Evolutionary conservation across 30 jellyfish, hydroid and myxozoan genomes (phyloP), one percentile per base, ranked within the genome.

Genomic region (Cassiopea andromeda): DNA sequence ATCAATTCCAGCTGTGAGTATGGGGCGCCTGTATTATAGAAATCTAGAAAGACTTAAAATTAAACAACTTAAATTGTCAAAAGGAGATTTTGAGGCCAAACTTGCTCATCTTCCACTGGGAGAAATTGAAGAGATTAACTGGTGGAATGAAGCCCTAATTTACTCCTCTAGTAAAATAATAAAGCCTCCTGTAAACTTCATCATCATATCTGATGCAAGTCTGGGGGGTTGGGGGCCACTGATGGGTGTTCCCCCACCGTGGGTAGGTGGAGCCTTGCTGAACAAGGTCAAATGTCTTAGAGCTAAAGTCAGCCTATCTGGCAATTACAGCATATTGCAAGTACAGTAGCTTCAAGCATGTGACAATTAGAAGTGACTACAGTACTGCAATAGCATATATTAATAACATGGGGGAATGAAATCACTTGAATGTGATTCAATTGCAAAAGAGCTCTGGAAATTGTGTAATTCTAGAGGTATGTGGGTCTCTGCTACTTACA

Each of bases 171-270:
- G 5, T 59, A 73, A 83, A 61, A 71, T 87, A 43, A 16, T n/a
- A 73, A 66, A 49, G 59, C 82, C 88, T 13, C 78, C 69, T 15
- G 27, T 50, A 44, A 81, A 77, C 18, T 78, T 90, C 75, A 43
- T 8, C 17, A 17, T 89, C 7, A 64, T n/a, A 44, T 60, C 97
- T 69, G 97, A 89, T 89, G 97, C 97, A 48, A 89, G 97, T 81
- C 45, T 81, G 61, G 75, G 54, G 69, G 94, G 94, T 1, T 75
- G 97, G 97, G 94, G 9, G 87, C 86, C 27, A 71, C 89, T 59
- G 89, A 71, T 60, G 60, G 58, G 44, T 49, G 44, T 59, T 70
- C 89, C 75, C 75, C 70, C 49, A 73, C 46, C 3, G 84, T 93
- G 58, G 93, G 93, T 64, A 73, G 92, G 46, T 89, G 97, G 97